These are phyloP conservation scores for Stenoptilia bipunctidactyla DNA, from an alignment of 2,888 invertebrate genomes.

Conservation along the genomic window DNA sequence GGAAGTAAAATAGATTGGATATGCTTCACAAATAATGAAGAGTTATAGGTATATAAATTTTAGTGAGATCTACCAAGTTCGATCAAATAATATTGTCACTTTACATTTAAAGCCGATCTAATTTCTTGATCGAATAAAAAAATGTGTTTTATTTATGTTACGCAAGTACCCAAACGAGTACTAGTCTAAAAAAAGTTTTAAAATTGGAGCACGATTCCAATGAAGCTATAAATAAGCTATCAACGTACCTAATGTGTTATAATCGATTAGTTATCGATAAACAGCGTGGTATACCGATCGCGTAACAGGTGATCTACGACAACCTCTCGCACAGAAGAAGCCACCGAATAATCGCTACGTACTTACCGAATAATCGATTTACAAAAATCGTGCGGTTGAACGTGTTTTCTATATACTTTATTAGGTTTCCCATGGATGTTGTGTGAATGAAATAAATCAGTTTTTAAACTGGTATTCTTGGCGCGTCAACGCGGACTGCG, in stretches of 20 bases:
- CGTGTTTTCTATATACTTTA: constrained; percentile 15
- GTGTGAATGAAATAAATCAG: background rate
- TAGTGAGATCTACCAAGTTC: too few relatives aligned
- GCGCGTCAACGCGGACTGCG: too few relatives aligned
- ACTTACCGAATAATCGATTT: constrained; percentile 47
- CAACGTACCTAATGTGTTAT: constrained; percentile 25
- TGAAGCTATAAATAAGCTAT: constrained; percentile 57
- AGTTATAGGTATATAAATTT: too few relatives aligned
- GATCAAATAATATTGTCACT: too few relatives aligned
- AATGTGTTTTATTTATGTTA: too few relatives aligned
- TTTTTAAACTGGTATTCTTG: too few relatives aligned
- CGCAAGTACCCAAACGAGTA: too few relatives aligned
- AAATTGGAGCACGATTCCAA: constrained; percentile 30
- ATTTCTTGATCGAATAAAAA: too few relatives aligned
- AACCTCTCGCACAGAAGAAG: constrained; percentile 42
- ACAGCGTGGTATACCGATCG: constrained; percentile 52
- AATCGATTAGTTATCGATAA: constrained; percentile 56
- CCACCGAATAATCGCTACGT: constrained; percentile 22
- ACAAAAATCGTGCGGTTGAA: constrained; percentile 51
- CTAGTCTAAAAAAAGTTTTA: too few relatives aligned
- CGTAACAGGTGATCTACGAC: constrained; percentile 48
- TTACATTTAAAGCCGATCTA: too few relatives aligned
- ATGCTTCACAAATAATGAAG: too few relatives aligned
- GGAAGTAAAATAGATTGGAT: too few relatives aligned
- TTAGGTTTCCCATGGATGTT: background rate